Evolutionary conservation across 2,113 vertebrate genomes (phyloP), one percentile per base, ranked within the genome.

Genomic region (Capreolus pygargus): DNA sequence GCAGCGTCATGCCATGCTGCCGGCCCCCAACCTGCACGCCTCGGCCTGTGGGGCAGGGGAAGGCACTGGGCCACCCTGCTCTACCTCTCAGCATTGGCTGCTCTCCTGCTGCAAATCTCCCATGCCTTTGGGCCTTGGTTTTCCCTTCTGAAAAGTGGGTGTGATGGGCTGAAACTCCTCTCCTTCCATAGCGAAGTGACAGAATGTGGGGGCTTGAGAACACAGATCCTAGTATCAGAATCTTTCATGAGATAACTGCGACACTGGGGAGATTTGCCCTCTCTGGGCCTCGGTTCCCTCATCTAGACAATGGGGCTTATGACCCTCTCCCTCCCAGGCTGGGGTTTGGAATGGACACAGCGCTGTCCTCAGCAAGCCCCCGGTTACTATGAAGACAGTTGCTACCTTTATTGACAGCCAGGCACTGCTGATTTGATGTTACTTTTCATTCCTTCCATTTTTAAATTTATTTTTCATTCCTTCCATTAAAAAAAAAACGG

Each of bases 1-100:
- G 47, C 21, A 9, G 60, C 0, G 0, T 9, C 2, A 3, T 30
- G 21, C n/a, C 9, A 0, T 30, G 36, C 79, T 43, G 47, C 47
- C 1, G 28, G 58, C 39, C 10, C 15, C 58, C 14, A 1, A 17
- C 27, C 55, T 60, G 30, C 21, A 3, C 28, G 13, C 47, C 28
- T 61, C n/a, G 13, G 33, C 27, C 39, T 23, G 19, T 27, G 28
- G 57, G 61, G 52, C 4, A 3, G 28, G 57, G 36, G 54, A 14
- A 52, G 45, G 39, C 7, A 1, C 61, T n/a, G 25, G 2, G 50
- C 19, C 11, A 2, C 50, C n/a, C 36, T 2, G 50, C 52, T 87
- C 17, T 33, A 25, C 54, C 61, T 57, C 67, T 93, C 10, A 36
- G 52, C 9, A 0, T 5, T 0, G 11, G 5, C 8, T 23, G 10